Evolutionary conservation across 1,140 invertebrate species (phyloP).

Genomic region (Pinna nobilis): DNA sequence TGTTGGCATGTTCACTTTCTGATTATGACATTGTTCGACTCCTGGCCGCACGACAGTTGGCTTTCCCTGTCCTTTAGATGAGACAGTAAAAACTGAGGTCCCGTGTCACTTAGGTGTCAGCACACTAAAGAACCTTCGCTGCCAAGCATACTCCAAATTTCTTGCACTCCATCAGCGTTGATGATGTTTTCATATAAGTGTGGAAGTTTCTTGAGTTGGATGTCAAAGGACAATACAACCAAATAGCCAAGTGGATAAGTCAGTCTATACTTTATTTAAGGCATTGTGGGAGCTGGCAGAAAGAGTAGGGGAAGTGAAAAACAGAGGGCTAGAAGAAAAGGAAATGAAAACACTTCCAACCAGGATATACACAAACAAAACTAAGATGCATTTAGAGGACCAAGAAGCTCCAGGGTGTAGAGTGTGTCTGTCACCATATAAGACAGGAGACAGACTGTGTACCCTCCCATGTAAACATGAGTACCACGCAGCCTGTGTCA

Average conservation of each 20-base stretch:
- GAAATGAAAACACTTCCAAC: constrained; percentile 34
- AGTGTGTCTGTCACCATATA: constrained; percentile 50
- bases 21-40: too few species aligned
- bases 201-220: too few species aligned
- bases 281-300: constrained; percentile 52
- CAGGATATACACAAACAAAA: constrained; percentile 28
- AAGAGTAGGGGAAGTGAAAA: constrained; percentile 45
- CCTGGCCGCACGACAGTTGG: too few species aligned
- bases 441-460: constrained; percentile 43
- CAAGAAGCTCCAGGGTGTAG: constrained; percentile 38
- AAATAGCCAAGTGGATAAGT: too few species aligned
- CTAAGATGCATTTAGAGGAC: constrained; percentile 8
- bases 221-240: too few species aligned
- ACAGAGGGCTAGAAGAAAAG: constrained; percentile 37
- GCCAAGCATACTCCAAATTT: too few species aligned
- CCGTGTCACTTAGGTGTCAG: constrained; percentile 43
- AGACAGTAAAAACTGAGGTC: too few species aligned
- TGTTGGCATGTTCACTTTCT: too few species aligned
- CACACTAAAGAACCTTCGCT: too few species aligned
- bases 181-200: too few species aligned
- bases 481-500: constrained; percentile 94
- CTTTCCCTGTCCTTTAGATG: too few species aligned
- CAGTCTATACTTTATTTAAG: constrained; percentile 12
- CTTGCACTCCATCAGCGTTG: too few species aligned
- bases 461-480: constrained; percentile 92